phyloP scores from a whole-genome alignment of 2,113 vertebrate species.

The Bubo blakistoni region DNA sequence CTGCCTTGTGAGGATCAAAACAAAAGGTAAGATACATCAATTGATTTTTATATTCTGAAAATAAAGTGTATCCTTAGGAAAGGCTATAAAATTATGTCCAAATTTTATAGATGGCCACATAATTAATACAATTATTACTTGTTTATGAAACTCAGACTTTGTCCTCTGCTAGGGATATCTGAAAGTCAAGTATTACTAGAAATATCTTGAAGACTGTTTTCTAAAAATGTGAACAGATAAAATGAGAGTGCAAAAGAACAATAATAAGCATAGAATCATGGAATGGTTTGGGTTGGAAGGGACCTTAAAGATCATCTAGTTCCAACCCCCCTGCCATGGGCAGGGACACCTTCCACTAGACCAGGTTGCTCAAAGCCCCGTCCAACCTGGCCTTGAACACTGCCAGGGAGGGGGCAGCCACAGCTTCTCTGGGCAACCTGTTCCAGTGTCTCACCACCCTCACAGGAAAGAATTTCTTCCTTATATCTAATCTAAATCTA shows the following conservation, averaged over 20 bases:
- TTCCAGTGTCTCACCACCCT: too few relatives aligned
- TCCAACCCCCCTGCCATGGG: too few relatives aligned
- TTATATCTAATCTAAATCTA: too few relatives aligned
- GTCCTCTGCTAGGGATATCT: neutral
- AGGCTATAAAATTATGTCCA: neutral
- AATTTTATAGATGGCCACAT: neutral
- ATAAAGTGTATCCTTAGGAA: neutral
- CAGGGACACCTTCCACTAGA: too few relatives aligned
- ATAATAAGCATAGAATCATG: neutral
- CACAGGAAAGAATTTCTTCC: too few relatives aligned
- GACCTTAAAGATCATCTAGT: too few relatives aligned
- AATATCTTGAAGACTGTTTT: neutral
- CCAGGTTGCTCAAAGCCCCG: too few relatives aligned
- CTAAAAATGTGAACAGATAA: neutral
- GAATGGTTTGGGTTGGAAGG: too few relatives aligned
- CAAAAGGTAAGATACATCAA: neutral
- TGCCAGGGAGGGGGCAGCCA: too few relatives aligned
- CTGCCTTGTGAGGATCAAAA: neutral
- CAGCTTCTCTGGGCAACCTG: too few relatives aligned
- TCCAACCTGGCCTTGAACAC: too few relatives aligned
- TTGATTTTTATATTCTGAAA: neutral
- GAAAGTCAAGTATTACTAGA: neutral
- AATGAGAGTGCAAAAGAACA: neutral
- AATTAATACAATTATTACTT: neutral
- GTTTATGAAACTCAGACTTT: neutral